Base-by-base conservation (phyloP, 2,113 vertebrate species). In the Sula dactylatra region DNA sequence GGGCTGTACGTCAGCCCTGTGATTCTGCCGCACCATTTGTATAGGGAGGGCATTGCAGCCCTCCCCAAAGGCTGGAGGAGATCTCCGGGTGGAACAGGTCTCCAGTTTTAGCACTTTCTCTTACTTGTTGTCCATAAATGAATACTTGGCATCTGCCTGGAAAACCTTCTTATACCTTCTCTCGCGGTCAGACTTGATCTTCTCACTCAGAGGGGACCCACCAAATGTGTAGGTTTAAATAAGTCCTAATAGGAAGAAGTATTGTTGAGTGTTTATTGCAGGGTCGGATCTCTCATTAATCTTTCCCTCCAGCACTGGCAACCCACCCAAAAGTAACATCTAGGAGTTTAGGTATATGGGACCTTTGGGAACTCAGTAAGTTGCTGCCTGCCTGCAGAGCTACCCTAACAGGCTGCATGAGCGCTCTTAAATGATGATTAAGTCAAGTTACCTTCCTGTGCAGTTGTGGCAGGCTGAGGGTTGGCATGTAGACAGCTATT, bases 251-350 rank as follows among this genome's bases (percentile, higher is more conserved):
- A 90, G 86, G 91, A 92, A 94, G 81, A 86, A 76, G 31, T 86
- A 79, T 91, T 86, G 88, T 91, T 91, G 80, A 84, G 92, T 55
- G 92, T 95, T 96, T 97, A 97, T 86, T 86, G 88, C 80, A 78
- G 69, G 90, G 90, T 96, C 93, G 76, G 90, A 92, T 88, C 82
- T 80, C 76, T 67, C 2, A 62, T 81, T 95, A 96, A 88, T 93
- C 83, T 95, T 95, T 96, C 79, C 81, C 71, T 92, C 82, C 50
- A 88, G 67, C 49, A 58, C 27, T 96, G 82, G 85, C 71, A 96
- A 87, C 71, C 31, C 82, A 95, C 96, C 71, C 90, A 69, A 88
- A 90, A 93, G 94, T 90, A 90, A 96, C 70, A 93, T 95, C 66
- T 71, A 67, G 47, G 66, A 91, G 65, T 82, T 93, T 59, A 47